Conservation (phyloP, 2,797 vertebrate genomes). For the Cryptoblepharus egeriae region DNA sequence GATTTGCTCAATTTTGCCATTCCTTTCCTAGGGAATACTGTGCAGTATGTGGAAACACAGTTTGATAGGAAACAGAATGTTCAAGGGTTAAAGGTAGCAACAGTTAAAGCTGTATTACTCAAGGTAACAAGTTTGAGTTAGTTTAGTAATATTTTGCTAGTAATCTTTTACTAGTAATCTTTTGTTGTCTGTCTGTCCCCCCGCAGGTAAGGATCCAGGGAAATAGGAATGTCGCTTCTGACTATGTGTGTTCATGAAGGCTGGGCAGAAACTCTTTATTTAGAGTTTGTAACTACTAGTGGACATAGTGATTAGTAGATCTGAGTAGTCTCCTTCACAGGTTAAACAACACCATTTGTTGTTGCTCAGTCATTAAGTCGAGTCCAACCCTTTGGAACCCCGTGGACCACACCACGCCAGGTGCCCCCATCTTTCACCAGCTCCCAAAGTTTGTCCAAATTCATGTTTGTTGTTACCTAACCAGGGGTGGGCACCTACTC, state of each 20-base stretch:
- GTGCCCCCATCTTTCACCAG: too few relatives aligned
- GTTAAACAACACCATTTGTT: not conserved
- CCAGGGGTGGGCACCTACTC: too few relatives aligned
- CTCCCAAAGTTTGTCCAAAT: too few relatives aligned
- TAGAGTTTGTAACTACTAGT: too few relatives aligned
- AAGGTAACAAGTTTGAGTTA: not conserved
- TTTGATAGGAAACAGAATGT: not conserved
- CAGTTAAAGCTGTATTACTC: not conserved
- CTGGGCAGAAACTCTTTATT: not conserved
- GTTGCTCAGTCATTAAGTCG: too few relatives aligned
- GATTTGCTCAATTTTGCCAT: not conserved
- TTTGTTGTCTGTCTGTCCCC: slow-evolving; percentile 10
- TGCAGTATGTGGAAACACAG: not conserved
- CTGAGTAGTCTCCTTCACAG: not conserved
- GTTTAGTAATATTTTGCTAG: too few relatives aligned
- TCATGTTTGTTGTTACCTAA: too few relatives aligned
- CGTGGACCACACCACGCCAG: too few relatives aligned
- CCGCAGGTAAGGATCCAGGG: not conserved
- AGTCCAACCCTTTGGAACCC: too few relatives aligned
- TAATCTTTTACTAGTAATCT: too few relatives aligned
- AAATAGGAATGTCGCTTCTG: not conserved
- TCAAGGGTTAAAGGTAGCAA: not conserved
- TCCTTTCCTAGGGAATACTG: not conserved
- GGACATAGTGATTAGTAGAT: not conserved
- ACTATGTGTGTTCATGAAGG: not conserved